These are phyloP conservation scores for Paragorgia papillata DNA, from an alignment of 92 coral and sea anemone species.

Conservation along the genomic window DNA sequence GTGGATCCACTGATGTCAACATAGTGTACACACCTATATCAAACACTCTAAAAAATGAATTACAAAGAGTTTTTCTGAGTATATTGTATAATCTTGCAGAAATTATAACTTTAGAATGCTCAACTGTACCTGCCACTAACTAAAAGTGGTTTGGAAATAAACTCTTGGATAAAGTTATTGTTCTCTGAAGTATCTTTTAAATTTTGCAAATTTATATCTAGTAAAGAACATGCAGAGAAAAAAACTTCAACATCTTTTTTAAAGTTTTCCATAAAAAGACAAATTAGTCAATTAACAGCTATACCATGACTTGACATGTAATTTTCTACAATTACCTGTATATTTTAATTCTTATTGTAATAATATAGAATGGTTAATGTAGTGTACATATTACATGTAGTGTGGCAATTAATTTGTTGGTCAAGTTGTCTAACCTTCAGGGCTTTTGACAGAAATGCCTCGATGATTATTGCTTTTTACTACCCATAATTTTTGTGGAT, in stretches of 20 bases:
- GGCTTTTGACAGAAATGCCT: conserved; percentile 85
- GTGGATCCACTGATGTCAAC: conserved; percentile 87
- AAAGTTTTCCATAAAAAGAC: too few relatives aligned
- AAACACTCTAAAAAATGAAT: conserved; percentile 66
- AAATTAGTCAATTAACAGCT: too few relatives aligned
- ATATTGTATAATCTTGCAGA: too few relatives aligned
- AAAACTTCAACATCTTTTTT: too few relatives aligned
- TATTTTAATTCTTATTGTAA: too few relatives aligned
- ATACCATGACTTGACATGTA: too few relatives aligned
- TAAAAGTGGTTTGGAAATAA: conserved; percentile 83
- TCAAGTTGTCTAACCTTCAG: conserved; percentile 73
- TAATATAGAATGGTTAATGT: too few relatives aligned
- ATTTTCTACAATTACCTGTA: too few relatives aligned
- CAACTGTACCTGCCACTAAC: conserved; percentile 76
- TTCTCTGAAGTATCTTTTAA: conserved; percentile 61
- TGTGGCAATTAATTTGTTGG: too few relatives aligned
- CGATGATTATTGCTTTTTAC: conserved; percentile 90
- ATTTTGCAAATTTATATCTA: conserved; percentile 84
- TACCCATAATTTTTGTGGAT: conserved; percentile 89
- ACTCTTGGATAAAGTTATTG: conserved; percentile 82
- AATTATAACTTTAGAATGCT: too few relatives aligned
- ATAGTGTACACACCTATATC: conserved; percentile 94
- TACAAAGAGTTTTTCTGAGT: conserved; percentile 7
- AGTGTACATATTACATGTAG: too few relatives aligned
- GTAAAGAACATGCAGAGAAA: not conserved